Evolutionary conservation across 1,140 invertebrate genomes (phyloP), one percentile per base, ranked within the genome.

Genomic region (Bombus impatiens): DNA sequence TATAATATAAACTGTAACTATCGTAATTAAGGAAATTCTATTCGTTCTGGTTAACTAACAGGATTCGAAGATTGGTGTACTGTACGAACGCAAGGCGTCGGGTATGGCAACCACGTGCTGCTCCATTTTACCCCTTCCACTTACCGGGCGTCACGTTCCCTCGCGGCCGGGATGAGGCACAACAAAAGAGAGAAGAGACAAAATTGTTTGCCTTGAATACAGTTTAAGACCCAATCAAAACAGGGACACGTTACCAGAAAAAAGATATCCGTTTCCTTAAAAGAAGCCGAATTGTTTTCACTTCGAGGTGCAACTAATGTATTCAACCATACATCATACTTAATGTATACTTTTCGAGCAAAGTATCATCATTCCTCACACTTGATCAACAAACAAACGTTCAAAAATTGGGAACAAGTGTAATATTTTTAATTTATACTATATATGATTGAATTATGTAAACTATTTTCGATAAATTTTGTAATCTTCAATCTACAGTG

Each of bases 71-170:
- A n/a, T 68, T 4, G 9, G 4, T n/a, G 10, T 22, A 35, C 28
- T 42, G 47, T n/a, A 53, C 8, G 44, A 62, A 70, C n/a, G 22
- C 40, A 81, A 84, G 68, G 72, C 67, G 74, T 65, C 37, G 57
- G 67, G 84, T 84, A 84, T 88, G 89, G 87, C 86, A 84, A 90
- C 82, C 71, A 87, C 74, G 74, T 80, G 86, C 72, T 83, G 80
- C 74, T 78, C 86, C 81, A 68, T 79, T 88, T 89, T 75, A 67
- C 82, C 78, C 82, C 44, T 77, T 79, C 83, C 71, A 67, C 44
- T 59, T 32, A 9, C n/a, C 37, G 62, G 42, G 44, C 74, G 75
- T 59, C 47, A n/a, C 40, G 62, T 68, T 86, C 84, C 74, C 71
- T 44, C 37, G 71, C 72, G 72, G 40, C 25, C 65, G 78, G 80